phyloP scores from a whole-genome alignment of 2,797 vertebrate genomes.

The Gorsachius magnificus region DNA sequence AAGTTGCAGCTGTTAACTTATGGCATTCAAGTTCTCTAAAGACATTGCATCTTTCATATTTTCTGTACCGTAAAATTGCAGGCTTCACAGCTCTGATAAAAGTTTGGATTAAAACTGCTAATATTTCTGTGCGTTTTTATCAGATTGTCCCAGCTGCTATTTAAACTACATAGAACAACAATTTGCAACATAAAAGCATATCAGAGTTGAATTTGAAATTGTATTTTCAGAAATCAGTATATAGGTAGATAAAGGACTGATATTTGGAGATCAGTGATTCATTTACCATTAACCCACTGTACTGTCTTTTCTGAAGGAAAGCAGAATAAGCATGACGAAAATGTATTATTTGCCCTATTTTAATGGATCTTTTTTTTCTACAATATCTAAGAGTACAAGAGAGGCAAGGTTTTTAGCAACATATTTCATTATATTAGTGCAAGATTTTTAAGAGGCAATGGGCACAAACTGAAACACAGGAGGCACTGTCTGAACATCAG shows the following conservation, averaged over 20 bases:
- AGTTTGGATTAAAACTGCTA: slow-evolving; percentile 25
- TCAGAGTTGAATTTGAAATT: not conserved
- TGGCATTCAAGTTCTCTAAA: slow-evolving; percentile 5
- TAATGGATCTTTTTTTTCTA: not conserved
- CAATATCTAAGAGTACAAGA: not conserved
- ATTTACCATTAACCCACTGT: not conserved
- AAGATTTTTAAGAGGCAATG: not conserved
- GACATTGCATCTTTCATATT: not conserved
- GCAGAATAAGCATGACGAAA: not conserved
- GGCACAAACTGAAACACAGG: not conserved
- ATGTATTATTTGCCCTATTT: not conserved
- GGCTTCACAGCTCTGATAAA: not conserved
- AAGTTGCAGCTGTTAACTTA: slow-evolving; percentile 29
- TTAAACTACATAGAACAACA: not conserved
- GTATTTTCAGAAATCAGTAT: not conserved
- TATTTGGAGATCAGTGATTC: not conserved
- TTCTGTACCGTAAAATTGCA: not conserved
- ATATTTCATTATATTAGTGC: not conserved
- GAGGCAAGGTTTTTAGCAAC: not conserved
- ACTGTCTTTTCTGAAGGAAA: not conserved
- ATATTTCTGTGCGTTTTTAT: slow-evolving; percentile 27
- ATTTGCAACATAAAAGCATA: not conserved
- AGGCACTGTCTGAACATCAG: not conserved
- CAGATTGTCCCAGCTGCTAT: not conserved
- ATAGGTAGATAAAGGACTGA: not conserved